Conservation (phyloP, 2,888 invertebrate genomes). For the Kuschelorhynchus macadamiae region DNA sequence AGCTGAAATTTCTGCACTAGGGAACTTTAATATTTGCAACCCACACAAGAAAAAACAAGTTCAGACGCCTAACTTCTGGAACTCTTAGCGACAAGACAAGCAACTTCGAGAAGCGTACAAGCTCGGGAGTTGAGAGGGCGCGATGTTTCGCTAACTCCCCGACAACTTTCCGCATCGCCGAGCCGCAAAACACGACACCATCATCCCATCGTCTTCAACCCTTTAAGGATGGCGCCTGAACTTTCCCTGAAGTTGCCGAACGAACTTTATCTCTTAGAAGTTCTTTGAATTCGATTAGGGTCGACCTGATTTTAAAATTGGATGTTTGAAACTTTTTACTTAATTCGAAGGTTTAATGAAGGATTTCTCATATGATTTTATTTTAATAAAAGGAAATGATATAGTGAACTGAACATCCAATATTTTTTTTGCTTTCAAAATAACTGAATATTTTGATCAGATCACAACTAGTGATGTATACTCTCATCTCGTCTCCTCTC, state of each 20-base stretch:
- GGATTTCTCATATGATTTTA: constrained; percentile 7
- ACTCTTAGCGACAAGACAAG: constrained; percentile 25
- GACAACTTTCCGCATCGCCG: constrained; percentile 67
- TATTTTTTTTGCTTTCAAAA: too few species aligned
- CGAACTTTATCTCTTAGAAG: constrained; percentile 22
- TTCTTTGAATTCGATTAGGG: constrained; percentile 26
- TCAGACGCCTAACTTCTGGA: constrained; percentile 9
- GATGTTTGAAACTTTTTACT: constrained; percentile 29
- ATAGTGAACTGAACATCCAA: too few species aligned
- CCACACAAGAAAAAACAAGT: neutral
- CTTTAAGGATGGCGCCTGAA: constrained; percentile 49
- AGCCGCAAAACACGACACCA: constrained; percentile 68
- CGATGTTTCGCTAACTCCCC: constrained; percentile 56
- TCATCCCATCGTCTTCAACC: constrained; percentile 57
- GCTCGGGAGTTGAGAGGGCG: constrained; percentile 59
- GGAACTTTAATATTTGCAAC: too few species aligned
- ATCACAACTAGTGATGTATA: too few species aligned
- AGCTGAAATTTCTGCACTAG: too few species aligned
- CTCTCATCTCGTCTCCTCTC: too few species aligned
- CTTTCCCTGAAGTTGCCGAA: constrained; percentile 29
- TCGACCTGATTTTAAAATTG: constrained; percentile 33
- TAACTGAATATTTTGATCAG: too few species aligned
- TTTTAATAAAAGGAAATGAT: too few species aligned
- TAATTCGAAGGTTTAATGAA: constrained; percentile 3
- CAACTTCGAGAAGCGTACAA: constrained; percentile 40